Conservation (phyloP, 2,888 invertebrate genomes). For the Hipparchia sbordonii region DNA sequence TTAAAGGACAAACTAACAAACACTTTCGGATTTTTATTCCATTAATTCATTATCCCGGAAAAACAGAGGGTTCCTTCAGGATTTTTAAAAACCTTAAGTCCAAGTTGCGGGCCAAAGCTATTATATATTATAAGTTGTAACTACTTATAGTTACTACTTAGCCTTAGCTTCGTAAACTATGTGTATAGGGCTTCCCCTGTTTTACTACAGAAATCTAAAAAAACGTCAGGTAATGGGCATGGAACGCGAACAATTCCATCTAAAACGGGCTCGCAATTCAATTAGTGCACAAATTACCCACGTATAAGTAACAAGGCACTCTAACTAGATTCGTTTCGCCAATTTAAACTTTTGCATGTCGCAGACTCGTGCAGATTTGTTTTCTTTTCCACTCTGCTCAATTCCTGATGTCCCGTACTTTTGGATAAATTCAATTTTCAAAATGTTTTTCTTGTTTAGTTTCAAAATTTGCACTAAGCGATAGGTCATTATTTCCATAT, state of each 20-base stretch:
- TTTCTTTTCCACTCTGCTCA: slow-evolving; percentile 24
- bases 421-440: not conserved
- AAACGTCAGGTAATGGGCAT: not conserved
- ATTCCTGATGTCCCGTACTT: slow-evolving; percentile 4
- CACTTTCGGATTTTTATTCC: too few relatives aligned
- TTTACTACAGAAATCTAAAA: not conserved
- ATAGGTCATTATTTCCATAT: not conserved
- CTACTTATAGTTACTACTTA: too few relatives aligned
- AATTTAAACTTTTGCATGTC: slow-evolving; percentile 40
- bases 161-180: too few relatives aligned
- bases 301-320: slow-evolving; percentile 37
- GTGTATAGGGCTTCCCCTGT: too few relatives aligned
- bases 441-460: not conserved
- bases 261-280: slow-evolving; percentile 37
- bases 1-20: too few relatives aligned
- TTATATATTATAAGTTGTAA: too few relatives aligned
- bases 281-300: slow-evolving; percentile 41
- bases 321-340: slow-evolving; percentile 39
- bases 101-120: too few relatives aligned
- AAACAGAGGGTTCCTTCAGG: too few relatives aligned
- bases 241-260: slow-evolving; percentile 20
- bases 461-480: not conserved
- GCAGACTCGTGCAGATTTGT: slow-evolving; percentile 21
- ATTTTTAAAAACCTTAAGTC: too few relatives aligned
- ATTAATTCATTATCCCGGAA: too few relatives aligned